These are phyloP conservation scores for Epinotia brunnichana DNA, from an alignment of 2,888 invertebrate species.

Conservation along the genomic window DNA sequence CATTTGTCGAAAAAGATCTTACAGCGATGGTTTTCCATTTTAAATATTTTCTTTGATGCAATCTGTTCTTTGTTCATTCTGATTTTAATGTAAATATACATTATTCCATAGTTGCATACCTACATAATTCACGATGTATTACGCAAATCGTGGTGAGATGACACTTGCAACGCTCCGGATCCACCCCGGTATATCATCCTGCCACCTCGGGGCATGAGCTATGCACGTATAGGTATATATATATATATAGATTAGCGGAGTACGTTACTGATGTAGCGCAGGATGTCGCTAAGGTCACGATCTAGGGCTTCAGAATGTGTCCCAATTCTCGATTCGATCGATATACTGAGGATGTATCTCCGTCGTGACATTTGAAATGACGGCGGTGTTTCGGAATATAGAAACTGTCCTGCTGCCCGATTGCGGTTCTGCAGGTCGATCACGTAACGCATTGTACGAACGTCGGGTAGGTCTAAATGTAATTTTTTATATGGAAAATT, in stretches of 20 bases:
- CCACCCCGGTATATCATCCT: background rate
- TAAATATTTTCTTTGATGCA: background rate
- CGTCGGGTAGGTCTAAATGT: no score
- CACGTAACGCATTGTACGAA: no score
- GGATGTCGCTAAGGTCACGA: constrained; percentile 19
- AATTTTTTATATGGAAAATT: no score
- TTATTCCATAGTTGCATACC: background rate
- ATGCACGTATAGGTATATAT: background rate
- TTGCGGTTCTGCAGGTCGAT: no score
- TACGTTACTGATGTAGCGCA: background rate
- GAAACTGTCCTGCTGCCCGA: background rate
- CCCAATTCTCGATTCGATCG: constrained; percentile 14
- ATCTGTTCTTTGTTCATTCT: background rate
- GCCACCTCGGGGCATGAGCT: constrained; percentile 5
- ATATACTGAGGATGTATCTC: constrained; percentile 2
- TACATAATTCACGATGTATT: background rate
- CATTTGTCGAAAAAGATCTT: background rate
- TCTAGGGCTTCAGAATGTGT: constrained; percentile 1
- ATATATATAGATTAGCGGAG: constrained; percentile 1
- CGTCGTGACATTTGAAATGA: background rate
- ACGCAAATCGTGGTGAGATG: constrained; percentile 11
- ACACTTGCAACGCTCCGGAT: background rate
- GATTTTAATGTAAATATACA: background rate
- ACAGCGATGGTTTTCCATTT: background rate
- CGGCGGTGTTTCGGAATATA: background rate